Evolutionary conservation across 2,888 invertebrate species (phyloP).

Genomic region (Drosophila anomalata): DNA sequence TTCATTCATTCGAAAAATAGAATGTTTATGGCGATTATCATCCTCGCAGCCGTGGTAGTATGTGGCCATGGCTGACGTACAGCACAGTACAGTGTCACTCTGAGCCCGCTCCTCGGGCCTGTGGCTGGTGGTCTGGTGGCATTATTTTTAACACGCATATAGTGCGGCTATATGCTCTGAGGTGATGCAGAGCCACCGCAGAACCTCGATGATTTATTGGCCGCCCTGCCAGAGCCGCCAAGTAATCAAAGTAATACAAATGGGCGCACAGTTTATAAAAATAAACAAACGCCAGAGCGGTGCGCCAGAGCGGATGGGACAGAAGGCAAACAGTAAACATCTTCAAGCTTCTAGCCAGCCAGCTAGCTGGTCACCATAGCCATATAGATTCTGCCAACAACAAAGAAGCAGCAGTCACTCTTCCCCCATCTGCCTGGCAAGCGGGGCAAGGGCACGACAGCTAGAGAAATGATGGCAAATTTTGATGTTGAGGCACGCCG

Average conservation of each 20-base stretch:
- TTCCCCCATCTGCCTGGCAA: constrained; percentile 17
- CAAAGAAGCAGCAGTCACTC: constrained; percentile 3
- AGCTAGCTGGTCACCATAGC: not conserved
- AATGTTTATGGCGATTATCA: constrained; percentile 23
- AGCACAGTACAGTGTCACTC: too few species aligned
- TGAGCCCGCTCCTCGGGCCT: too few species aligned
- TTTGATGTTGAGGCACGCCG: constrained; percentile 75
- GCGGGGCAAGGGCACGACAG: constrained; percentile 42
- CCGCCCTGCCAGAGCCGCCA: constrained; percentile 28
- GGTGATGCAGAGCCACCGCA: constrained; percentile 37
- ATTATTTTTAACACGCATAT: constrained; percentile 26
- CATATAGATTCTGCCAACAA: not conserved
- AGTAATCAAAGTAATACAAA: constrained; percentile 79
- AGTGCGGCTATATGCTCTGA: too few species aligned
- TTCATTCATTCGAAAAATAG: constrained; percentile 32
- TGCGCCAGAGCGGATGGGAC: not conserved
- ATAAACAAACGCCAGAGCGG: constrained; percentile 55
- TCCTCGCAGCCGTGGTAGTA: too few species aligned
- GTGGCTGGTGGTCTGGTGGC: too few species aligned
- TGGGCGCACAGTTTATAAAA: constrained; percentile 67
- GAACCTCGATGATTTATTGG: constrained; percentile 68
- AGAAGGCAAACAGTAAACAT: constrained; percentile 31
- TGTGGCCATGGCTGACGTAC: too few species aligned
- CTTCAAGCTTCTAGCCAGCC: not conserved
- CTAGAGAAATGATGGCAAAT: constrained; percentile 70